Evolutionary conservation across 2,797 vertebrate species (phyloP).

Genomic region (Denticeps clupeoides): DNA sequence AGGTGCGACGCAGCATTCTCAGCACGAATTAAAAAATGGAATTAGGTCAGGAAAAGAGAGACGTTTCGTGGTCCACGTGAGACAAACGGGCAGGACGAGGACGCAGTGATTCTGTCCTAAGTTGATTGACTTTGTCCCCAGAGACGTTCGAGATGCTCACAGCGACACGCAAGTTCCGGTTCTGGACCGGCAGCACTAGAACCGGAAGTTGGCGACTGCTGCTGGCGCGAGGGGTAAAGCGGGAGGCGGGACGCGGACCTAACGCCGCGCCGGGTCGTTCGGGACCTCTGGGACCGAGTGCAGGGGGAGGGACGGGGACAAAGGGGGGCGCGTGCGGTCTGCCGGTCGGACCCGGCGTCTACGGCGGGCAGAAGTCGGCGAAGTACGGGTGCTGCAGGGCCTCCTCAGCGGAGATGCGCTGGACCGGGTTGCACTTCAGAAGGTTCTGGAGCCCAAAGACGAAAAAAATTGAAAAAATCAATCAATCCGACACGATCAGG

Average conservation of each 20-base stretch:
- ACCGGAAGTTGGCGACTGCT: too few relatives aligned
- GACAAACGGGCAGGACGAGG: background rate
- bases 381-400: slow-evolving; percentile 84
- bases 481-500: background rate
- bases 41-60: background rate
- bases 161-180: too few relatives aligned
- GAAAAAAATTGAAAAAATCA: slow-evolving; percentile 5
- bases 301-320: slow-evolving; percentile 33
- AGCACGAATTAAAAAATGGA: too few relatives aligned
- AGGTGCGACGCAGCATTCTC: too few relatives aligned
- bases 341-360: slow-evolving; percentile 31
- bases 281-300: slow-evolving; percentile 23
- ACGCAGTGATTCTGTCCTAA: background rate
- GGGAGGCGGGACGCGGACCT: too few relatives aligned
- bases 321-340: slow-evolving; percentile 33
- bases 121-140: slow-evolving; percentile 31
- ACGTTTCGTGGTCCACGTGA: too few relatives aligned
- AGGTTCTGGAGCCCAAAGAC: slow-evolving; percentile 63
- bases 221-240: too few relatives aligned
- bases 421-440: slow-evolving; percentile 82
- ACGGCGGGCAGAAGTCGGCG: slow-evolving; percentile 68
- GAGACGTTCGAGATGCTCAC: slow-evolving; percentile 11
- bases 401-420: slow-evolving; percentile 81
- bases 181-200: too few relatives aligned
- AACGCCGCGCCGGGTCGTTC: too few relatives aligned